Evolutionary conservation across 2,888 invertebrate genomes (phyloP), one percentile per base, ranked within the genome.

Genomic region (Sesia bembeciformis): DNA sequence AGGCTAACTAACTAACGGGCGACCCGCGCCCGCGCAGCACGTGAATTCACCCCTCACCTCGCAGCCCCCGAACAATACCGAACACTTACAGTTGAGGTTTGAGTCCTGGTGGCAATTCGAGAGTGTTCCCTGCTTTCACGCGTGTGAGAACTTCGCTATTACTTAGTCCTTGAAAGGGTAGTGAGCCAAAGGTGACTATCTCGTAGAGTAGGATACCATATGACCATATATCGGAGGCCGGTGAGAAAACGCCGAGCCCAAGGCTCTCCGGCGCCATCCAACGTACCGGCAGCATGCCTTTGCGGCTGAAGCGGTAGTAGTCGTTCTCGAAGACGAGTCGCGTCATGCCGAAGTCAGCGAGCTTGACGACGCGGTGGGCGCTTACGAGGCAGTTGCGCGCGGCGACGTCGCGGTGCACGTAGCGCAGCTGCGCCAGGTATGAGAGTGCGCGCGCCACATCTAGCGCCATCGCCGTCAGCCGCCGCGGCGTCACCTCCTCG

Each of bases 211-310:
- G 88, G 49, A 97, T 95, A 4, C 97, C 97, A 74, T 93, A 97
- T 42, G 96, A 94, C 97, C 97, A 98, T 8, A 97, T 93, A 80
- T 98, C 97, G 0, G 97, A 96, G 43, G 94, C 93, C 38, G 95
- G 92, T 0, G 96, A 95, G 78, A 97, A 97, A 54, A 96, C 91
- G 6, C 97, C 97, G 39, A 94, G 89, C 3, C 92, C 93, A 8
- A 97, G 84, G 63, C 95, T 94, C 83, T 97, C 97, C 0, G 97
- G 97, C 1, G 97, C 94, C 97, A 97, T 97, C 97, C 97, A 97
- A 58, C 97, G 91, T 5, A 97, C 96, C 0, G 97, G 97, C 62
- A 97, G 82, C 94, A 96, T 94, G 73, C 95, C 95, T 84, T 95
- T 95, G 60, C 96, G 92, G 72, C 94, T 95, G 76, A 97, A 97